Base-by-base conservation (phyloP, 1,140 invertebrate species). In the Adoxophyes honmai region DNA sequence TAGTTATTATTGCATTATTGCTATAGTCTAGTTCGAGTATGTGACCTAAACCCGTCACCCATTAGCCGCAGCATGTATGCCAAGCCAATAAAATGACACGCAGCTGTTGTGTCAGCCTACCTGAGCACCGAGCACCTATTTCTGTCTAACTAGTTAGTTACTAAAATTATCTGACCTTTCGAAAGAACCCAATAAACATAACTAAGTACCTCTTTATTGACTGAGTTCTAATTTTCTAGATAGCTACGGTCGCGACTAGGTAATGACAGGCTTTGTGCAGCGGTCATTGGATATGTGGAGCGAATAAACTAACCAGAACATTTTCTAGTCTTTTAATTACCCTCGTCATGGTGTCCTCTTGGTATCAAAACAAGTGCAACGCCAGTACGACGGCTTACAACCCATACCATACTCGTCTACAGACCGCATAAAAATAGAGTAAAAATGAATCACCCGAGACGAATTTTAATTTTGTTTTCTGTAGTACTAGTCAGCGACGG, bases 241-340 rank as follows among this genome's bases (percentile, higher is more conserved):
- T 18, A n/a, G n/a, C 21, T 28, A 28, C 21, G n/a, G n/a, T n/a
- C n/a, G n/a, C n/a, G 10, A 44, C 39, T 44, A 5, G 13, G 14
- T n/a, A 28, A 18, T 44, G 39, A 44, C 15, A 44, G 2, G 13
- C 18, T n/a, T 11, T 52, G 15, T 52, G 9, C 21, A 9, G 51
- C 51, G 28, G 14, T 18, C 42, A 57, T 48, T 54, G 58, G 66
- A 53, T 57, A 73, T 75, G 64, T 79, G 57, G 73, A 48, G 35
- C 73, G 75, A 75, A 63, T 67, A 58, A 73, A 57, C 63, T 73
- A 75, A 74, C 64, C 68, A 73, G 70, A 68, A 70, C 69, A 64
- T 53, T 83, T 74, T 81, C 77, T 78, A 79, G 60, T 65, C 62
- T 65, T 72, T 71, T 83, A 83, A 86, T 84, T 83, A 73, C 60